Conservation (phyloP, 2,888 invertebrate genomes). For the Lasioglossum oenotherae region DNA sequence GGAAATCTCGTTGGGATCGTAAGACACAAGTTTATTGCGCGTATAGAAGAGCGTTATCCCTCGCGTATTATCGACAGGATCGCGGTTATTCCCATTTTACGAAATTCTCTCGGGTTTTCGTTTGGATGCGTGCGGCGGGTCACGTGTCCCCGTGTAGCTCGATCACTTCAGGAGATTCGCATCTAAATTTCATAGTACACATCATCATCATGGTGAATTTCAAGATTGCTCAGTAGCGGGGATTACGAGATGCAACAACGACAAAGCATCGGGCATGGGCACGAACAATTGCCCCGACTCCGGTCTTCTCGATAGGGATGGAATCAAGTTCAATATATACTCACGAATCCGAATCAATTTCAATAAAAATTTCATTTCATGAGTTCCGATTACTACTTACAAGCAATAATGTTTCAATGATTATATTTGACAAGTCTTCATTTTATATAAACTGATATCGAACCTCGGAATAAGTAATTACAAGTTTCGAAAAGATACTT, state of each 20-base stretch:
- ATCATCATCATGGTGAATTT: conserved; percentile 13
- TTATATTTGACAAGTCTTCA: no score
- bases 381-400: no score
- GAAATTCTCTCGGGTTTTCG: neutral
- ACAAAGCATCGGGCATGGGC: neutral
- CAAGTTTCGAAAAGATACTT: no score
- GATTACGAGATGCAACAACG: neutral
- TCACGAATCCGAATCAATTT: no score
- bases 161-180: conserved; percentile 39
- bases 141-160: conserved; percentile 8
- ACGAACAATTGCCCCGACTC: neutral
- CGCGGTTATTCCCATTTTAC: conserved; percentile 1
- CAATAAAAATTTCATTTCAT: no score
- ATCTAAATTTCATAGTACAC: conserved; percentile 50
- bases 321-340: no score
- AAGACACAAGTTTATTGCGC: neutral
- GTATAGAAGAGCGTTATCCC: neutral
- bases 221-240: neutral
- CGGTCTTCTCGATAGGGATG: no score
- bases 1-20: neutral
- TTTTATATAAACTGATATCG: no score
- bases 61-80: conserved; percentile 1
- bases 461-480: no score
- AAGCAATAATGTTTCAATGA: no score
- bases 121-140: neutral